These are phyloP conservation scores for Oithona nana DNA, from an alignment of 2,888 invertebrate genomes.

Conservation along the genomic window DNA sequence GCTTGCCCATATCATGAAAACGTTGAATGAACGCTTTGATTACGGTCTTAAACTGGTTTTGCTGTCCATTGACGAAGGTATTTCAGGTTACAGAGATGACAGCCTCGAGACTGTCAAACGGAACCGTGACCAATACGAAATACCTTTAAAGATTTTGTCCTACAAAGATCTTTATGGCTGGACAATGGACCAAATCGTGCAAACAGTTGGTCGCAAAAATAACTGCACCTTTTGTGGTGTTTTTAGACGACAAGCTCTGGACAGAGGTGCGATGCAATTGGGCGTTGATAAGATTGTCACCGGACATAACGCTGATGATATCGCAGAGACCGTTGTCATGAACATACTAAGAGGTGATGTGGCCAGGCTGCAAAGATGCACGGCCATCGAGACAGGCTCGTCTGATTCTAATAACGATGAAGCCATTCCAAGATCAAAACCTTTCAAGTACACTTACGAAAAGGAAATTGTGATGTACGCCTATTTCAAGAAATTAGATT, in stretches of 20 bases:
- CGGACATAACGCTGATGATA: conserved; percentile 91
- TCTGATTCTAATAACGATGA: conserved; percentile 36
- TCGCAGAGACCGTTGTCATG: conserved; percentile 96
- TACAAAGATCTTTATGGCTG: conserved; percentile 96
- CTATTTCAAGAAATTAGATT: conserved; percentile 80
- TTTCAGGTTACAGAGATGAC: conserved; percentile 67
- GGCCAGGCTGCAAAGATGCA: conserved; percentile 75
- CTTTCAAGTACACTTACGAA: conserved; percentile 90
- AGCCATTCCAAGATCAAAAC: conserved; percentile 79
- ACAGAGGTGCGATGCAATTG: conserved; percentile 73
- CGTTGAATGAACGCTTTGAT: conserved; percentile 67
- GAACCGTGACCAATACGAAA: conserved; percentile 77
- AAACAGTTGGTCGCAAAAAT: conserved; percentile 58
- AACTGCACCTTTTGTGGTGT: conserved; percentile 95
- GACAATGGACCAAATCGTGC: conserved; percentile 65
- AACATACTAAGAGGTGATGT: conserved; percentile 91
- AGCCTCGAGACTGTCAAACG: conserved; percentile 88
- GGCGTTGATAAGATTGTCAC: conserved; percentile 85
- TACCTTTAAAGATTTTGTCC: conserved; percentile 82
- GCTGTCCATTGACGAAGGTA: conserved; percentile 47
- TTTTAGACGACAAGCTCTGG: conserved; percentile 84
- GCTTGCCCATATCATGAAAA: conserved; percentile 74
- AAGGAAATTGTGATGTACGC: conserved; percentile 99
- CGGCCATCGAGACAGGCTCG: conserved; percentile 61
- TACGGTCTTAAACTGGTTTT: conserved; percentile 77